phyloP scores from a whole-genome alignment of 1,140 invertebrate species.

The Sipha flava region DNA sequence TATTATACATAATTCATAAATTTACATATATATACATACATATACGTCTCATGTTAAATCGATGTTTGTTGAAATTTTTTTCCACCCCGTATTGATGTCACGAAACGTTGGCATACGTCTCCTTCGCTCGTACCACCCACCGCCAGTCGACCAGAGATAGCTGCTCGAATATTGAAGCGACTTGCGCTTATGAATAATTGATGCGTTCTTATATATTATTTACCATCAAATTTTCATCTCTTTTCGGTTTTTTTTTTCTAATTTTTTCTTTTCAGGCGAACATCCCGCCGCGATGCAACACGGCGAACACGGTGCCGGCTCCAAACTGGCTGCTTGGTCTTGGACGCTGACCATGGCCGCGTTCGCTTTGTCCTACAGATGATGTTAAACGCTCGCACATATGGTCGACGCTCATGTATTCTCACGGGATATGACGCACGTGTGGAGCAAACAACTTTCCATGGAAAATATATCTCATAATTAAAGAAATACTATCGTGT shows the following conservation, averaged over 20 bases:
- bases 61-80: neutral
- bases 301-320: conserved; percentile 55
- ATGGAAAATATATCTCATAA: neutral
- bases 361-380: conserved; percentile 30
- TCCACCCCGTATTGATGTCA: neutral
- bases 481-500: too few species aligned
- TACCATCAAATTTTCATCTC: too few species aligned
- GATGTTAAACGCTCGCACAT: neutral
- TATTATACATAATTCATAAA: too few species aligned
- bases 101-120: neutral
- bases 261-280: conserved; percentile 58
- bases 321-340: conserved; percentile 19
- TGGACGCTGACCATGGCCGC: conserved; percentile 33
- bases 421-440: neutral
- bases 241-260: neutral
- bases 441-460: neutral
- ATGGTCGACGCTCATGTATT: neutral
- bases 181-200: conserved; percentile 1
- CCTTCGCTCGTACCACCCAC: too few species aligned
- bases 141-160: neutral
- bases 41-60: neutral
- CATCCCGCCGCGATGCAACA: conserved; percentile 85
- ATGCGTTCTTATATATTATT: neutral
- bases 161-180: neutral
- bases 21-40: neutral